Evolutionary conservation across 2,113 vertebrate genomes (phyloP), one percentile per base, ranked within the genome.

Genomic region (Aptenodytes patagonicus): DNA sequence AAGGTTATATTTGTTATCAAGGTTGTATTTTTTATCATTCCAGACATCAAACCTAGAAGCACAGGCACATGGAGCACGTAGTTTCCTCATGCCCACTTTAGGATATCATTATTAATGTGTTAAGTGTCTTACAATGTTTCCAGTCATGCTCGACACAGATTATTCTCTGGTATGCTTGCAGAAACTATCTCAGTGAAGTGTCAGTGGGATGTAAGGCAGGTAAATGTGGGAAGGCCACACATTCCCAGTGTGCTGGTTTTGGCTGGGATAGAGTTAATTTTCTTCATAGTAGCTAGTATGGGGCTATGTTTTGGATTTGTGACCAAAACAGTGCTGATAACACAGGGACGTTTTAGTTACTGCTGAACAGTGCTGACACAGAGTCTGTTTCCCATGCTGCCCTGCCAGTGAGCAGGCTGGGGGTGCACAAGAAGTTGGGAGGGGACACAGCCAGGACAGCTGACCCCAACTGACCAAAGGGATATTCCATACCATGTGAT

Each of bases 361-460:
- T 57, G 26, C 15, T 61, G 12, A 91, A 7, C 22, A 79, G 25
- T 3, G 11, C 26, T 78, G 69, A 22, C 13, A 24, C 7, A 64
- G 8, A 5, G 7, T 17, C 64, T 90, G 38, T 2, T 70, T 29
- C 38, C 78, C 32, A 21, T 4, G 7, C 6, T 6, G 12, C 24
- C 20, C 4, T 6, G 11, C 4, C 52, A 81, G 57, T 0, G 3
- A 75, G 28, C 2, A 51, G 24, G 8, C 44, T 79, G 8, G 2
- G 9, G 5, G 6, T n/a, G 28, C 20, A 54, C 17, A 52, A 77
- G 5, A 16, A 49, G 3, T 0, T 47, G 14, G 9, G 20, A 57
- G 31, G 24, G 10, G 8, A n/a, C 4, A 5, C 7, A 52, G 6
- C 6, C 0, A 0, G 5, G 22, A 80, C 13, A 71, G 26, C 15